Percentiles rank a stretch among this genome's conserved stretches.
These are phyloP conservation scores for Mormyrops attenuatus DNA, from an alignment of 2,797 vertebrate genomes.

Conservation along the genomic window DNA sequence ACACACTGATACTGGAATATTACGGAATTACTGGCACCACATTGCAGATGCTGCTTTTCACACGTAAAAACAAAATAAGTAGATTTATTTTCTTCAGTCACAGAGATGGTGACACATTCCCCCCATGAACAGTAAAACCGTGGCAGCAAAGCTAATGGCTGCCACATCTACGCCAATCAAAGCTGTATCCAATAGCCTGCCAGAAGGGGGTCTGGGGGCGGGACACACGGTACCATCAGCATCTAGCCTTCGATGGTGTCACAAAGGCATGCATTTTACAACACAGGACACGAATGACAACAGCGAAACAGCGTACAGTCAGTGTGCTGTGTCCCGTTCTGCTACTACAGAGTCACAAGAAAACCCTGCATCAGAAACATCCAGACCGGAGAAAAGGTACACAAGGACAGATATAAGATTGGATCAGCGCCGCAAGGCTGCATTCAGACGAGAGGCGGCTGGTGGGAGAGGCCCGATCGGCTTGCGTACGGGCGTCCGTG, in stretches of 20 bases:
- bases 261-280: background rate
- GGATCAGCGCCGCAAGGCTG: background rate
- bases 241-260: background rate
- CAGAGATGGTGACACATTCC: background rate
- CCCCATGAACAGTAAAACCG: background rate
- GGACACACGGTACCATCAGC: background rate
- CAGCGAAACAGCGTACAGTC: background rate
- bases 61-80: background rate
- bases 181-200: background rate
- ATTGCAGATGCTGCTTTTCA: background rate
- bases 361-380: background rate
- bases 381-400: background rate
- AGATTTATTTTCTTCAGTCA: background rate
- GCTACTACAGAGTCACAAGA: background rate
- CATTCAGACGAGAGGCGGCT: background rate
- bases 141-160: background rate
- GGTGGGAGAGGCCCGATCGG: background rate
- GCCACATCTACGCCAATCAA: background rate
- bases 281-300: background rate
- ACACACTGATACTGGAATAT: background rate
- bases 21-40: background rate
- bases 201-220: background rate
- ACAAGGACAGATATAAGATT: background rate
- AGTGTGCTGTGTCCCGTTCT: background rate
- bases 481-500: background rate